Base-by-base conservation (phyloP, 1,140 invertebrate genomes). In the Probaryconus sp. region DNA sequence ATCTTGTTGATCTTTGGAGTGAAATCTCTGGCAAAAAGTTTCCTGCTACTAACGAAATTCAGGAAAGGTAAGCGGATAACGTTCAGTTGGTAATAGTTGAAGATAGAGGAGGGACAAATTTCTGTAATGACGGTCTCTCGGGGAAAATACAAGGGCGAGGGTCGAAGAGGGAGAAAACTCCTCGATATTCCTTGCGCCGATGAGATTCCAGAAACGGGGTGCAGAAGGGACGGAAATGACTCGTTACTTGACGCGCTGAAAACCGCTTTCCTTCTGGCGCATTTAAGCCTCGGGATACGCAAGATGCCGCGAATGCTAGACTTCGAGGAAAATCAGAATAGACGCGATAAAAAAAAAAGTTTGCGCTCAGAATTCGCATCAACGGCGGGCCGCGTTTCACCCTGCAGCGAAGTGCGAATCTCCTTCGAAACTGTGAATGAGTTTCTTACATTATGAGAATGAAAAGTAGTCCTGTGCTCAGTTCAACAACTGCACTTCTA, bases 201-300 rank as follows among this genome's bases (percentile, higher is more conserved):
- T 20, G 45, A 35, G 65, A 56, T 61, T 38, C 38, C 33, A 64
- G 64, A 53, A 63, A 48, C 28, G 31, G 16, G 47, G 48, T 48
- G 47, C 55, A 48, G 67, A 58, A 73, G 76, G 61, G 67, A 76
- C 76, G 83, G 83, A 84, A 84, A 84, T 85, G 81, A 85, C 79
- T 84, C 83, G 81, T 84, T 85, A 84, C 72, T 68, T 60, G 69
- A 63, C 72, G 78, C 67, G 78, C 82, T 81, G 82, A 81, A 84
- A 84, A 82, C 81, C 78, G 77, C 76, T 79, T 79, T 78, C 77
- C 79, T 79, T 80, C 73, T 79, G 58, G 48, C 50, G 45, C 69
- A 74, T 58, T 47, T 24, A 64, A 74, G 53, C 56, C 60, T 55
- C 60, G 13, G 53, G 43, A 58, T 63, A 50, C 42, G 51, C 43